Evolutionary conservation across 92 coral and sea anemone genomes (phyloP), one percentile per base, ranked within the genome.

Genomic region (Galaxea fascicularis): DNA sequence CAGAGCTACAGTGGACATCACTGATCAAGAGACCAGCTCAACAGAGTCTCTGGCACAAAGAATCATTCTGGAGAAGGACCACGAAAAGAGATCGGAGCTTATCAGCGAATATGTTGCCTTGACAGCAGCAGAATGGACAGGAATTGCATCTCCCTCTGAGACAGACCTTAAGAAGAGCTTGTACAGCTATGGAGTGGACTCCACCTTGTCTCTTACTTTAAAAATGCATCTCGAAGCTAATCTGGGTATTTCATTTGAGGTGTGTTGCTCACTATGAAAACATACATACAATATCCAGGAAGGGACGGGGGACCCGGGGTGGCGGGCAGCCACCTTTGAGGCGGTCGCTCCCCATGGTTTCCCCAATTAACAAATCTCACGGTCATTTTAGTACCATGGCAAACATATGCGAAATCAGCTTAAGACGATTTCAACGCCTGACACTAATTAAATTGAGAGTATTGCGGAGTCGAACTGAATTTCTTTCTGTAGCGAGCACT

Each of bases 161-260:
- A 73, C 83, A 14, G 98, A 95, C 65, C 62, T 90, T 5, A 91
- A 86, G 66, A 65, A 86, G 18, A 94, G 90, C 65, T 74, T 95
- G 70, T 93, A 93, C 79, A 89, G 81, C 68, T 87, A 90, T 45
- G 98, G 98, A 1, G 84, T 91, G 4, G 98, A 95, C 73, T 93
- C 97, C 1, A 86, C 88, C 13, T 86, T 70, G 12, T 93, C 95
- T n/a, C 86, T 94, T 53, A 91, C 89, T 16, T 65, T 95, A 29
- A 95, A 94, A 65, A 84, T 91, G 91, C 88, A 84, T 56, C 85
- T 93, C 15, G 91, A 88, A 62, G 17, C 79, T 14, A 53, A 86
- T 8, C 81, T 95, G 51, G 86, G 84, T 0, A 87, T 94, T 13
- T 86, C 93, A 9, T 95, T 95, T 87, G 98, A 95, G 95, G 98